phyloP scores from a whole-genome alignment of 2,888 invertebrate species.

The Xestia ashworthii region DNA sequence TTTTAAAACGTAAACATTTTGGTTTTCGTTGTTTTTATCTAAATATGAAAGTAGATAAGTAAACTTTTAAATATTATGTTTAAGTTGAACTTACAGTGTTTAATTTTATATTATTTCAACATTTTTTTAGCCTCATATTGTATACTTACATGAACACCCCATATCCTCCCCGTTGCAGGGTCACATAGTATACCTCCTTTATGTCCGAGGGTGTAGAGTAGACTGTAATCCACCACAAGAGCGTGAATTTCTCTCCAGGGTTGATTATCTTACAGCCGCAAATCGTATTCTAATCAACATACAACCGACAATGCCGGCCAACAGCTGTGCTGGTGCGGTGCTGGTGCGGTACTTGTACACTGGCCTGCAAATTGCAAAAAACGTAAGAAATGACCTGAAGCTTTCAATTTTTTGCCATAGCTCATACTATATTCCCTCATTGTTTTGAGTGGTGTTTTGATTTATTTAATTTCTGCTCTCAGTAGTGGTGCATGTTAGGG shows the following conservation, averaged over 20 bases:
- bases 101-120: neutral
- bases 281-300: no score
- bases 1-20: slow-evolving; percentile 6
- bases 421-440: neutral
- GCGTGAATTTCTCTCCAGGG: neutral
- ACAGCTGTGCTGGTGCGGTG: no score
- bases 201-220: neutral
- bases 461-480: neutral
- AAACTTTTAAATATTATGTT: neutral
- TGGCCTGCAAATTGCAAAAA: no score
- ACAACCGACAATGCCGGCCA: no score
- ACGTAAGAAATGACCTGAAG: no score
- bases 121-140: neutral
- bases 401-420: no score
- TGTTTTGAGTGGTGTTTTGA: neutral
- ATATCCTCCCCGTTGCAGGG: neutral
- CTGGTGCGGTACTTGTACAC: no score
- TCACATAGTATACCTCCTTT: neutral
- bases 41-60: neutral
- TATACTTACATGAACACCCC: neutral
- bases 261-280: no score
- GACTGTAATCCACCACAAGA: neutral
- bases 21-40: neutral
- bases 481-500: no score
- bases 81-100: neutral